Conservation (phyloP, 2,888 invertebrate species). For the Netelia inedita region DNA sequence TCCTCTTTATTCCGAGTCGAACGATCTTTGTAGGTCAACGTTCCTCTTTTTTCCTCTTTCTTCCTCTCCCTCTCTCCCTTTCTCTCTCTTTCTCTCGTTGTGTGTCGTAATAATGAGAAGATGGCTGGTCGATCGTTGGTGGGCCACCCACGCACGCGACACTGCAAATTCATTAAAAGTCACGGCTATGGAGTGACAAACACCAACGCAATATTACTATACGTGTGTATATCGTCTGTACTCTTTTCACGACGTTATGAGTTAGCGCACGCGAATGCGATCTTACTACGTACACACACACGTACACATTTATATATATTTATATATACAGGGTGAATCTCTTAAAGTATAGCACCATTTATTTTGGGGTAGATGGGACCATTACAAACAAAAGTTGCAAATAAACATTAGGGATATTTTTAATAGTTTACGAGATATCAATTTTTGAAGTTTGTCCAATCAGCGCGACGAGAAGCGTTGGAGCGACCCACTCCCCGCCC, state of each 20-base stretch:
- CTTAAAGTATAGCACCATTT: too few species aligned
- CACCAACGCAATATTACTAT: not conserved
- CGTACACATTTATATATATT: too few species aligned
- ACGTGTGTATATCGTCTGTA: not conserved
- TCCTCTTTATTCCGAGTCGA: slow-evolving; percentile 29
- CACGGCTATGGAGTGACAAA: slow-evolving; percentile 28
- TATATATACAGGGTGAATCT: too few species aligned
- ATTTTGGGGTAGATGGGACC: too few species aligned
- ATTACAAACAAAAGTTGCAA: too few species aligned
- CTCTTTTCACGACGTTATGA: slow-evolving; percentile 4
- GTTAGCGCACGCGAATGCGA: slow-evolving; percentile 9
- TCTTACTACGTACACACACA: too few species aligned
- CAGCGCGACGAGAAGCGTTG: too few species aligned
- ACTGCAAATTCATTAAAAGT: slow-evolving; percentile 67
- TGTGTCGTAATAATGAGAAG: slow-evolving; percentile 54
- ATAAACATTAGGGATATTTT: too few species aligned
- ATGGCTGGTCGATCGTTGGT: slow-evolving; percentile 50
- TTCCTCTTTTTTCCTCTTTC: slow-evolving; percentile 8
- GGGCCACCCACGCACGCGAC: slow-evolving; percentile 60
- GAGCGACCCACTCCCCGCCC: too few species aligned
- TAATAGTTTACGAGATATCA: too few species aligned
- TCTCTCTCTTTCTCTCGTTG: slow-evolving; percentile 1
- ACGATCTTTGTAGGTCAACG: slow-evolving; percentile 53
- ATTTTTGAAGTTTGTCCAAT: too few species aligned
- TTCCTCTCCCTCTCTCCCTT: not conserved